Evolutionary conservation across 2,797 vertebrate species (phyloP).

Genomic region (Serranus cabrilla): DNA sequence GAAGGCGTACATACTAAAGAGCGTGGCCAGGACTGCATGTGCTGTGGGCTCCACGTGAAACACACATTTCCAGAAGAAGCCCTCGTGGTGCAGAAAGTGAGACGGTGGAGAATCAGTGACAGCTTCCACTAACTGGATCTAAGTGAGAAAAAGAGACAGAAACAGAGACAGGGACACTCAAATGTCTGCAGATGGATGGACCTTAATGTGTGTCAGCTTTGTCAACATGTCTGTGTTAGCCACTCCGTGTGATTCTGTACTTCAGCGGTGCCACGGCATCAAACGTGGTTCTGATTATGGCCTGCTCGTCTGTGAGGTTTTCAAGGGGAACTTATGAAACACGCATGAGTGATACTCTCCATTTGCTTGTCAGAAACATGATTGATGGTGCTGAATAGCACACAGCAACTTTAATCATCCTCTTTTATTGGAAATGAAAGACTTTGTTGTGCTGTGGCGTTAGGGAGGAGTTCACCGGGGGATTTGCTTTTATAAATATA

Average conservation of each 20-base stretch:
- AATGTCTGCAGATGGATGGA: constrained; percentile 22
- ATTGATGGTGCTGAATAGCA: constrained; percentile 79
- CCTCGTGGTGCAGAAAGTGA: constrained; percentile 89
- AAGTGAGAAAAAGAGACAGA: constrained; percentile 20
- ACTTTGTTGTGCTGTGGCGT: constrained; percentile 53
- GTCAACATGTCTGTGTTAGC: constrained; percentile 43
- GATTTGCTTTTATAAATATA: constrained; percentile 55
- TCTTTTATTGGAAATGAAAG: constrained; percentile 68
- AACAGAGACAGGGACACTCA: constrained; percentile 25
- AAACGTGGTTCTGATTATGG: constrained; percentile 76
- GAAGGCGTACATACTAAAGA: constrained; percentile 87
- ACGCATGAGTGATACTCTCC: constrained; percentile 67
- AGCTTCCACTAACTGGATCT: constrained; percentile 30
- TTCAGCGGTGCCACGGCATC: constrained; percentile 39
- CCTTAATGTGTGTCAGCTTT: constrained; percentile 42
- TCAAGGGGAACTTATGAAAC: constrained; percentile 65
- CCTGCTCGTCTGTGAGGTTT: constrained; percentile 67
- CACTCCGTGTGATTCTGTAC: constrained; percentile 37
- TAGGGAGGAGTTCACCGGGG: constrained; percentile 47
- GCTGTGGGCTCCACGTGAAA: constrained; percentile 85
- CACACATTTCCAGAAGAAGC: constrained; percentile 91
- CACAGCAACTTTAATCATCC: constrained; percentile 63
- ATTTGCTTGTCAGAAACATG: constrained; percentile 78
- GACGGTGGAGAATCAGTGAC: constrained; percentile 24
- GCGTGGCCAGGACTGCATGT: constrained; percentile 87